phyloP scores from a whole-genome alignment of 2,888 invertebrate species.

The Plagiodera versicolora region DNA sequence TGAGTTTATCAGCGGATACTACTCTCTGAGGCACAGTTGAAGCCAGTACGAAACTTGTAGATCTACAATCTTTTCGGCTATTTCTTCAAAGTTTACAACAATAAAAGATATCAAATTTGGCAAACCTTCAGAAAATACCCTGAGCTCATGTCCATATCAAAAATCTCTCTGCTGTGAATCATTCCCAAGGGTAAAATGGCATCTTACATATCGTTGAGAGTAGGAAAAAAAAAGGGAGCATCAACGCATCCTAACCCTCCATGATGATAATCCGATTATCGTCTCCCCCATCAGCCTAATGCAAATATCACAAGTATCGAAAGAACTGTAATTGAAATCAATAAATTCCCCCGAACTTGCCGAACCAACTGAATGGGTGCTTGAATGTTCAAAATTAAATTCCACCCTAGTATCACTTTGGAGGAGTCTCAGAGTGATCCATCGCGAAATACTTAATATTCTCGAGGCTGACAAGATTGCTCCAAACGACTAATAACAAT shows the following conservation, averaged over 20 bases:
- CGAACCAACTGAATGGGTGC: constrained; percentile 19
- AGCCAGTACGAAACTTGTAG: too few relatives aligned
- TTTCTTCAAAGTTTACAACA: too few relatives aligned
- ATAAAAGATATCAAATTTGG: too few relatives aligned
- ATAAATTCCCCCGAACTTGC: constrained; percentile 23
- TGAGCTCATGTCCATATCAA: too few relatives aligned
- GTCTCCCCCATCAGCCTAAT: constrained; percentile 1
- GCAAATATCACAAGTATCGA: constrained; percentile 17
- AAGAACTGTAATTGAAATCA: constrained; percentile 28
- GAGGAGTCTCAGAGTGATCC: constrained; percentile 45
- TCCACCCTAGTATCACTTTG: constrained; percentile 38
- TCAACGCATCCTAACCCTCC: constrained; percentile 1
- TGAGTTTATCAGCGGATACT: too few relatives aligned
- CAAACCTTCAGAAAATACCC: too few relatives aligned
- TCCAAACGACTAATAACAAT: constrained; percentile 54
- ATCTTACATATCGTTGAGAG: neutral
- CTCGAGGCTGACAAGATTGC: constrained; percentile 50
- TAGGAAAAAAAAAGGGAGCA: neutral
- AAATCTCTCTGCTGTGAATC: too few relatives aligned
- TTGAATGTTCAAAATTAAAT: constrained; percentile 40
- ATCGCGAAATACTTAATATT: constrained; percentile 49
- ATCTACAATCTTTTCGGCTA: too few relatives aligned
- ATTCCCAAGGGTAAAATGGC: neutral
- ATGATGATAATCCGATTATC: constrained; percentile 14
- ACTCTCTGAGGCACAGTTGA: too few relatives aligned